Conservation (phyloP, 2,797 vertebrate species). For the Pantherophis vulpinus region DNA sequence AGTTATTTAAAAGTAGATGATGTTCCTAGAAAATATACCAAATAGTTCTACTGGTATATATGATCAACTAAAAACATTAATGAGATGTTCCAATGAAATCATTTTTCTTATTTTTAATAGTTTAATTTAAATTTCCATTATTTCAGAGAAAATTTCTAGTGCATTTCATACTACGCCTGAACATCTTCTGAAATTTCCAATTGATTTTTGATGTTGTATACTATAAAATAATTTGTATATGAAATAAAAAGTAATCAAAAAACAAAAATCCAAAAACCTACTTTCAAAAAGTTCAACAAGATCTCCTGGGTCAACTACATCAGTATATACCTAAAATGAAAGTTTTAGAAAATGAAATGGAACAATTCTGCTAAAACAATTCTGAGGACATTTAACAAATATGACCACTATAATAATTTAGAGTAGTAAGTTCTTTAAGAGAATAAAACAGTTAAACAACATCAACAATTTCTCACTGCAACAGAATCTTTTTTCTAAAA, state of each 20-base stretch:
- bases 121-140: not conserved
- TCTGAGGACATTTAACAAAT: not conserved
- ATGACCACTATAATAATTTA: not conserved
- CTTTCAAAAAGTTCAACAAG: slow-evolving; percentile 87
- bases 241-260: slow-evolving; percentile 10
- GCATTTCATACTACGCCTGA: not conserved
- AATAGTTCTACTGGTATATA: not conserved
- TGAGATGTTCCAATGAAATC: not conserved
- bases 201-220: not conserved
- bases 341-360: not conserved
- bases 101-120: not conserved
- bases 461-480: not conserved
- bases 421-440: not conserved
- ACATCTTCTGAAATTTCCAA: not conserved
- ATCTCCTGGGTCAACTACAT: slow-evolving; percentile 86
- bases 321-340: slow-evolving; percentile 78
- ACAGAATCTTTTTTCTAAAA: not conserved
- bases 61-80: not conserved
- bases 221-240: not conserved
- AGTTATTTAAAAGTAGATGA: not conserved
- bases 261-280: slow-evolving; percentile 71
- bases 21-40: not conserved
- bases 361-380: not conserved
- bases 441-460: not conserved
- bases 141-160: slow-evolving; percentile 3